Evolutionary conservation across 2,888 invertebrate species (phyloP), one percentile per base, ranked within the genome.

Genomic region (Drosophila robusta): DNA sequence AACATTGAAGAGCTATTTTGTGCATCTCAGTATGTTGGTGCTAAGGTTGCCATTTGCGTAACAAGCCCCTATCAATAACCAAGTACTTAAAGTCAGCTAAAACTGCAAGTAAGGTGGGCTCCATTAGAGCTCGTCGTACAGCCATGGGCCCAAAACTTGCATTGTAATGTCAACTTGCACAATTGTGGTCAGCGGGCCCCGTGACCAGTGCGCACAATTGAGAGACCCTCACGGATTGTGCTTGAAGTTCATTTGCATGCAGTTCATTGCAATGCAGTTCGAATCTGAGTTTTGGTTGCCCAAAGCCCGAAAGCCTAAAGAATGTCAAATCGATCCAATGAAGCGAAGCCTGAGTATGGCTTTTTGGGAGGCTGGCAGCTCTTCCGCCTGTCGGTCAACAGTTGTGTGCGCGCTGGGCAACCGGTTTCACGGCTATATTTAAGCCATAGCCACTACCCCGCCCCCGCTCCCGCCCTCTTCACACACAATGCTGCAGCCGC

Each of bases 361-460:
- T 44, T 36, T 49, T 49, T 41, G 11, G 29, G 42, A 18, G 22
- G 5, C 38, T 39, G 38, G 3, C 36, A 26, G 45, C 61, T 67
- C 64, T 62, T 72, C 51, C 49, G 69, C 52, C 60, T 68, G 64
- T 57, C 67, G 70, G 78, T 70, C 81, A 84, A 52, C 47, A 47
- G 67, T 50, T 68, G 84, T 34, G 58, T 51, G 44, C 45, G 36
- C 41, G 42, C 12, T 26, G 51, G 55, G 47, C 52, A 82, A 83
- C 83, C 83, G 89, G 83, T 83, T 83, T 63, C 22, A 47, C 34
- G 45, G 56, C 69, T 69, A 38, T 57, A 24, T 49, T 45, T 61
- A 18, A 18, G 12, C 18, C 52, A 24, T 22, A 49, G 24, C n/a
- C 22, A n/a, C 18, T 16, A 29, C 3, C 47, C 41, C 26, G 26